Evolutionary conservation across 1,140 invertebrate genomes (phyloP).

Genomic region (Nymphalis io): DNA sequence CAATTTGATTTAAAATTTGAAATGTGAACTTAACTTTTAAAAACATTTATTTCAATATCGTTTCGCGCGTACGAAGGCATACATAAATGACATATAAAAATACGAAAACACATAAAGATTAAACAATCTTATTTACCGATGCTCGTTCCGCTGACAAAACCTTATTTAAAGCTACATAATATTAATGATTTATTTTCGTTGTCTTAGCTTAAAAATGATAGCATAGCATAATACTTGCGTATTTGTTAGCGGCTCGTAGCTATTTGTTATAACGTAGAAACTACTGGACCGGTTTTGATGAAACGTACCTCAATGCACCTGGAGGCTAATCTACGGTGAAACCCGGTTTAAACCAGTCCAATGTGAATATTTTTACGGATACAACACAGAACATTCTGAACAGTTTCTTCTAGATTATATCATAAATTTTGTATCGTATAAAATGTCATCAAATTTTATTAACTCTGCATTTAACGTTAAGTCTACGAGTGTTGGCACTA

Average conservation of each 20-base stretch:
- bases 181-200: too few relatives aligned
- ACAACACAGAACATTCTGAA: not conserved
- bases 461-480: not conserved
- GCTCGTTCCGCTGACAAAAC: too few relatives aligned
- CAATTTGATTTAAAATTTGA: too few relatives aligned
- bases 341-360: not conserved
- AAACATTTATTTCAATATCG: too few relatives aligned
- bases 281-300: conserved; percentile 9
- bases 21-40: too few relatives aligned
- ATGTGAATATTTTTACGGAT: not conserved
- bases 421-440: not conserved
- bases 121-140: too few relatives aligned
- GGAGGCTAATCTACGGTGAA: conserved; percentile 1
- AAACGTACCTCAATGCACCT: conserved; percentile 1
- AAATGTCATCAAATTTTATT: not conserved
- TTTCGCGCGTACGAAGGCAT: too few relatives aligned
- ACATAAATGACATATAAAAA: too few relatives aligned
- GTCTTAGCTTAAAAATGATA: too few relatives aligned
- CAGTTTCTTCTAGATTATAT: not conserved
- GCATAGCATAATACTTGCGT: too few relatives aligned
- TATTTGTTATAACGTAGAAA: conserved; percentile 2
- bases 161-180: too few relatives aligned
- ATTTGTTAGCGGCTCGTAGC: not conserved
- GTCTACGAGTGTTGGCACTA: not conserved
- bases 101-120: too few relatives aligned